Base-by-base conservation (phyloP, 37 sponge, comb jelly and placozoan species). In the Chondrosia reniformis region DNA sequence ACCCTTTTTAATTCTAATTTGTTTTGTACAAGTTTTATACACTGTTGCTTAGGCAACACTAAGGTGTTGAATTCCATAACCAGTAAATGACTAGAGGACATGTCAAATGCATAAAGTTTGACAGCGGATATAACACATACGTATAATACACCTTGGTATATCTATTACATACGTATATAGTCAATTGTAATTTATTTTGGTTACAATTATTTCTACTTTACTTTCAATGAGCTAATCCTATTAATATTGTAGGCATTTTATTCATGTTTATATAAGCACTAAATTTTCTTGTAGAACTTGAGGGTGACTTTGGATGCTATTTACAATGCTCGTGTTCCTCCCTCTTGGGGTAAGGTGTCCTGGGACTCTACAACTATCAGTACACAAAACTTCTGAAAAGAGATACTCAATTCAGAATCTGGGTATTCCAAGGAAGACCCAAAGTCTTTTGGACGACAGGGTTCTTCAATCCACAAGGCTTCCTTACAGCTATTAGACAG, bases 401-500 rank as follows among this genome's bases (percentile, higher is more conserved):
- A 66, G 90, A 99, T 66, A 24, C 67, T 25, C 99, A 99, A 83
- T 99, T 99, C 73, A 87, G 84, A 22, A 65, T 78, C 46, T 99
- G 99, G 99, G 81, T 88, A 43, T 99, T 99, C 73, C 83, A 89
- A 21, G 94, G 92, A 0, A 62, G 97, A 37, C 99, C 99, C 0
- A 93, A 83, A 30, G 81, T 77, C 45, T 99, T 99, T 81, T 99
- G 99, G 99, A 96, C 96, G 92, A 99, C 99, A 9, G 99, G 99
- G 27, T 99, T 99, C 92, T 96, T 95, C 87, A 99, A 99, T 75
- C 96, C 99, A 0, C 96, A 99, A 75, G 99, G 99, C 38, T 99
- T 99, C 83, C 89, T 99, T 36, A 99, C 99, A 25, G 99, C 99
- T 64, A 99, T 99, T 96, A 85, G 99, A 79, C 99, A 99, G 89